Percentiles rank a stretch among this genome's conserved stretches.
Evolutionary conservation across 2,888 invertebrate species (phyloP).

Genomic region (Caenorhabditis imperialis): DNA sequence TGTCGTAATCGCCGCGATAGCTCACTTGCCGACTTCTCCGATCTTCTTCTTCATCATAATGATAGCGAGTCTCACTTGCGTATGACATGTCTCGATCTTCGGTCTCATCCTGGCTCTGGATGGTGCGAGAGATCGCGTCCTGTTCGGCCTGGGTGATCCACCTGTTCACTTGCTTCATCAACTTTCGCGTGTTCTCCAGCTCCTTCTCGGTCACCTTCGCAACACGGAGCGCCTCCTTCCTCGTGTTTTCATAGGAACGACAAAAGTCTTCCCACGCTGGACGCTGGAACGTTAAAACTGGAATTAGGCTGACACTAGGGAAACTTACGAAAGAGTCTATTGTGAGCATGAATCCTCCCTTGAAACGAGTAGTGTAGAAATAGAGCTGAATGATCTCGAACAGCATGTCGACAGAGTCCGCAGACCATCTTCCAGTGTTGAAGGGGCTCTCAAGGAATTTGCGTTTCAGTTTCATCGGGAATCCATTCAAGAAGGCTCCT

Average conservation of each 20-base stretch:
- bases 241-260: not conserved
- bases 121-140: too few relatives aligned
- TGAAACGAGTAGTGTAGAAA: slow-evolving; percentile 21
- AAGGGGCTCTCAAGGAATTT: slow-evolving; percentile 14
- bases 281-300: too few relatives aligned
- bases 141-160: too few relatives aligned
- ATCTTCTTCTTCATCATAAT: not conserved
- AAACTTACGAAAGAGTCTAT: slow-evolving; percentile 4
- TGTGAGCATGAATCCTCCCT: slow-evolving; percentile 15
- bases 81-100: too few relatives aligned
- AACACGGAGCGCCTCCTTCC: not conserved
- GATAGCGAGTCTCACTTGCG: too few relatives aligned
- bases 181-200: not conserved
- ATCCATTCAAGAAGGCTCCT: not conserved
- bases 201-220: slow-evolving; percentile 8
- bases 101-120: too few relatives aligned
- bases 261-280: not conserved
- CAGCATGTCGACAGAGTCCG: not conserved
- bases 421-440: slow-evolving; percentile 5
- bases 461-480: not conserved
- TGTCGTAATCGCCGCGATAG: too few relatives aligned
- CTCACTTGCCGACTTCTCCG: slow-evolving; percentile 15
- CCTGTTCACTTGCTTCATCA: too few relatives aligned
- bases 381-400: slow-evolving; percentile 13
- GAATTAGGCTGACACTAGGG: too few relatives aligned